Conservation (phyloP, 1,140 invertebrate genomes). For the Drosophila guanche region DNA sequence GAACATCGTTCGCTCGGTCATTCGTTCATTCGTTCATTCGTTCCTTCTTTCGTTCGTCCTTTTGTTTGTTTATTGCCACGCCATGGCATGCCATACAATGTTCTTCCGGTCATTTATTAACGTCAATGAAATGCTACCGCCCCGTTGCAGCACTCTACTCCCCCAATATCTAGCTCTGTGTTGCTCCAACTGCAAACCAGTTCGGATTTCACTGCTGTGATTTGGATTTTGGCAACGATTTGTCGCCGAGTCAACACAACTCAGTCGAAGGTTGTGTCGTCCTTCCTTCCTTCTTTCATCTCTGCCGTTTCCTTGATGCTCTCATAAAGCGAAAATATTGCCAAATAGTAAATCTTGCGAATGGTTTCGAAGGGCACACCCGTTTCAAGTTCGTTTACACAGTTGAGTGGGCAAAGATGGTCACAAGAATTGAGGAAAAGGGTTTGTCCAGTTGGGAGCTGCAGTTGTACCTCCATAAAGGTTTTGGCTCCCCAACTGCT, state of each 20-base stretch:
- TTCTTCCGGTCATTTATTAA: constrained; percentile 82
- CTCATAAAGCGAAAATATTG: constrained; percentile 65
- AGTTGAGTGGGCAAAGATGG: too few relatives aligned
- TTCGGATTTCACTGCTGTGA: constrained; percentile 34
- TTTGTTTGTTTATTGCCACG: constrained; percentile 79
- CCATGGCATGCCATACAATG: constrained; percentile 77
- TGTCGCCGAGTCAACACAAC: constrained; percentile 78
- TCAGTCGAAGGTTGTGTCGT: constrained; percentile 58
- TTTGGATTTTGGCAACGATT: constrained; percentile 68
- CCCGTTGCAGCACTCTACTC: neutral
- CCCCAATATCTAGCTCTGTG: constrained; percentile 30
- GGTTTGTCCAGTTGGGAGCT: neutral
- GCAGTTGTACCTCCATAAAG: neutral
- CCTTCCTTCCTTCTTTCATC: constrained; percentile 25
- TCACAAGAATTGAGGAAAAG: constrained; percentile 1
- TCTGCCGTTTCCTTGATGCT: constrained; percentile 43
- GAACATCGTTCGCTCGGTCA: constrained; percentile 11
- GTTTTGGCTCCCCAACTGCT: neutral
- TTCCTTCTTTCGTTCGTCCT: constrained; percentile 38
- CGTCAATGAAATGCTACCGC: constrained; percentile 74
- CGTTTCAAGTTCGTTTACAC: too few relatives aligned
- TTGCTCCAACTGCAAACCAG: constrained; percentile 7
- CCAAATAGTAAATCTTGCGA: constrained; percentile 38
- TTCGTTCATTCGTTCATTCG: constrained; percentile 32
- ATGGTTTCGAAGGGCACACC: constrained; percentile 8